A percentile compares a stretch with the other conserved stretches of the same genome.
Evolutionary conservation across 1,140 invertebrate genomes (phyloP).

Genomic region (Cotesia glomerata): DNA sequence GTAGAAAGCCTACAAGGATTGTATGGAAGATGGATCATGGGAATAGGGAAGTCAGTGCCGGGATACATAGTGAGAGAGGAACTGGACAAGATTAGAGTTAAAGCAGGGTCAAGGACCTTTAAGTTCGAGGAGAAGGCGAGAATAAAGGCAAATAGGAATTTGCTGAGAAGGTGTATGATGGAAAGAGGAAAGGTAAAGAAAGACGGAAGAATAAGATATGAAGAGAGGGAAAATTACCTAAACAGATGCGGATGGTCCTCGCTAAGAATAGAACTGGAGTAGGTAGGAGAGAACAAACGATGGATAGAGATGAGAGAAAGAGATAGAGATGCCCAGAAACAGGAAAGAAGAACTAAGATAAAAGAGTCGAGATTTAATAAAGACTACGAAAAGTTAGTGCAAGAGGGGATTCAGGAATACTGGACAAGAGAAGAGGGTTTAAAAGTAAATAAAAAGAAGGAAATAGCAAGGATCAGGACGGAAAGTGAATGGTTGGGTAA

Average conservation of each 20-base stretch:
- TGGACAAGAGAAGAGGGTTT: too few relatives aligned
- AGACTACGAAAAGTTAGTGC: too few relatives aligned
- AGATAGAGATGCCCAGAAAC: not conserved
- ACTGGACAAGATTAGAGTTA: constrained; percentile 16
- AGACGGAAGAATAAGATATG: not conserved
- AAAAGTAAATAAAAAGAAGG: too few relatives aligned
- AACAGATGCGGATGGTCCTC: not conserved
- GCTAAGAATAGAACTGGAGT: not conserved
- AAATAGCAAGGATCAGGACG: too few relatives aligned
- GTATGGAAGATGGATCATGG: too few relatives aligned
- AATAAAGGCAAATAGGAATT: not conserved
- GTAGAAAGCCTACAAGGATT: too few relatives aligned
- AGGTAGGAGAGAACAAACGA: not conserved
- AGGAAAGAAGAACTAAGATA: not conserved
- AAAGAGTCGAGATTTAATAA: too few relatives aligned
- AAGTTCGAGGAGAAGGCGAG: not conserved
- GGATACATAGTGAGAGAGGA: too few relatives aligned
- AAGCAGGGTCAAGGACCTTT: too few relatives aligned
- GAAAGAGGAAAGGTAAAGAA: not conserved
- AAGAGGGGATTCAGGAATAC: too few relatives aligned
- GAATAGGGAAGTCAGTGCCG: too few relatives aligned
- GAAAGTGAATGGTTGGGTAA: too few relatives aligned
- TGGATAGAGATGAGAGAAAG: not conserved
- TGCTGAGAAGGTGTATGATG: not conserved
- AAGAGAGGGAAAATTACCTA: not conserved